Base-by-base conservation (phyloP, 2,888 invertebrate genomes). In the Noctua pronuba region DNA sequence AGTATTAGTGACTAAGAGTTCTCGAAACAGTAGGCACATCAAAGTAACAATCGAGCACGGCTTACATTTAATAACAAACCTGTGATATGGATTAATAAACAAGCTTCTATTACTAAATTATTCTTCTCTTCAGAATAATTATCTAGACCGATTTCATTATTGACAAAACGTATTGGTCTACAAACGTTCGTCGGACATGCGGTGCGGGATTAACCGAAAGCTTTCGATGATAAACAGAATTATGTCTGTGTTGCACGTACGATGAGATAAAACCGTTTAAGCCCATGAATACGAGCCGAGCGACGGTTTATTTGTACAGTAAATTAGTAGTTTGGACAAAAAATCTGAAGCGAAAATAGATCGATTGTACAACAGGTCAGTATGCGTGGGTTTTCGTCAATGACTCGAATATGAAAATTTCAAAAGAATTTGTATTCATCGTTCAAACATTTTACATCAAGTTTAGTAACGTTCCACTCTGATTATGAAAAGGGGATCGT, bases 341-440 rank as follows among this genome's bases (percentile, higher is more conserved):
- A 80, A 68, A 44, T 21, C 16, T 28, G 44, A 38, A 55, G 18
- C 13, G 28, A 55, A 78, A 73, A 78, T 70, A 82, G 52, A 70
- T 55, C 18, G 16, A 65, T 75, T 60, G 62, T 78, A 78, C 79
- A 74, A 78, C 55, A 64, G 65, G 55, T 38, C 44, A 44, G 31
- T 18, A 38, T 60, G 66, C 69, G 72, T 80, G 65, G 75, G 72
- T n/a, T 31, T 65, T 62, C 6, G 44, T 69, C 72, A 73, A 79
- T 74, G 78, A 66, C 44, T 70, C 38, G 31, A 79, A 80, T 66
- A 66, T 64, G 79, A 76, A 71, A 69, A 60, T 75, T 73, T 73
- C 70, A 24, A 77, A 71, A 77, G 55, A 74, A 70, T 86, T 79
- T 73, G 65, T 83, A 83, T 86, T 88, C 88, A 78, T 70, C 77